Evolutionary conservation across 1,140 invertebrate genomes (phyloP).

Genomic region (Psilanteris sp.): DNA sequence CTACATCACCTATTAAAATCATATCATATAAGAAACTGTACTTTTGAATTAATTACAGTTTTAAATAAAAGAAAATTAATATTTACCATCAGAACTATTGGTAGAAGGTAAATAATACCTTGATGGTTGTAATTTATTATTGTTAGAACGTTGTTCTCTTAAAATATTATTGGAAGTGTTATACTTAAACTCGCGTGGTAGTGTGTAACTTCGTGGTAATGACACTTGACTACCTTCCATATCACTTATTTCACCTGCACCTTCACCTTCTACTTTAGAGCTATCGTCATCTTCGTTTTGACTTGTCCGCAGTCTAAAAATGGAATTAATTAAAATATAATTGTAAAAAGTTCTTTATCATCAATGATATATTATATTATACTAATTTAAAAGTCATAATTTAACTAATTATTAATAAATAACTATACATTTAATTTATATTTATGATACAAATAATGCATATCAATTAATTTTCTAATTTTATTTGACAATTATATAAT

Average conservation of each 20-base stretch:
- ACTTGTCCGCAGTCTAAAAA: conserved; percentile 67
- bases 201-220: conserved; percentile 89
- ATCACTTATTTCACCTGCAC: conserved; percentile 73
- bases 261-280: conserved; percentile 72
- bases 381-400: not conserved
- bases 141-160: conserved; percentile 80
- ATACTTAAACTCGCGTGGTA: conserved; percentile 91
- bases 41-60: too few species aligned
- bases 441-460: too few species aligned
- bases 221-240: conserved; percentile 83
- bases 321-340: too few species aligned
- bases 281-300: conserved; percentile 74
- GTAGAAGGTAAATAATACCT: conserved; percentile 88
- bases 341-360: too few species aligned
- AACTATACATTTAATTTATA: too few species aligned
- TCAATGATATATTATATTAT: not conserved
- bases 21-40: too few species aligned
- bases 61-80: too few species aligned
- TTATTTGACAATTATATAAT: too few species aligned
- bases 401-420: too few species aligned
- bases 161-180: conserved; percentile 77
- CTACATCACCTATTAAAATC: conserved; percentile 81
- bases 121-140: conserved; percentile 80
- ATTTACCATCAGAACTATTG: conserved; percentile 93
- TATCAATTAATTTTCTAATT: too few species aligned